Evolutionary conservation across 2,797 vertebrate genomes (phyloP).

Genomic region (Neosilurus mollespiculum): DNA sequence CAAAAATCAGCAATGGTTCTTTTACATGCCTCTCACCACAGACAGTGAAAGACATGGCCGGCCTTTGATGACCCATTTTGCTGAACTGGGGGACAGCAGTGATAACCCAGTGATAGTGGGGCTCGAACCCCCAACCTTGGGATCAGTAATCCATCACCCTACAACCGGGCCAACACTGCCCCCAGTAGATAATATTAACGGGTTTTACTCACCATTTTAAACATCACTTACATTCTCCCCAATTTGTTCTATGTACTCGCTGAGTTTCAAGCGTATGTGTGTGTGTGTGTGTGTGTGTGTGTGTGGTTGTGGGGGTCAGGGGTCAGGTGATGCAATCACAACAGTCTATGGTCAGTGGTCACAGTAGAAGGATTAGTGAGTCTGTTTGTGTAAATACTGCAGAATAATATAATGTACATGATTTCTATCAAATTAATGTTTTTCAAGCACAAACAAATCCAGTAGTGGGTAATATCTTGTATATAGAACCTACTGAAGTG

Average conservation of each 20-base stretch:
- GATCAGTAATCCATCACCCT: too few species aligned
- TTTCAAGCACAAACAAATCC: not conserved
- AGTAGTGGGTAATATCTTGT: not conserved
- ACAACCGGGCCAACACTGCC: too few species aligned
- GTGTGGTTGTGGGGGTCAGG: not conserved
- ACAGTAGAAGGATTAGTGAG: not conserved
- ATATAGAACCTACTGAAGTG: not conserved
- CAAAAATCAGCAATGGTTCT: too few species aligned
- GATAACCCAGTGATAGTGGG: too few species aligned
- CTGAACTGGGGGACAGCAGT: too few species aligned
- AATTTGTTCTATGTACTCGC: not conserved
- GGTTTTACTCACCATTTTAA: not conserved
- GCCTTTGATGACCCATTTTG: too few species aligned
- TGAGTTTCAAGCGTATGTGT: not conserved
- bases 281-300: not conserved
- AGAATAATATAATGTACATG: not conserved
- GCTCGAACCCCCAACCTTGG: too few species aligned
- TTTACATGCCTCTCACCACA: too few species aligned
- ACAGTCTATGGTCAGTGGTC: not conserved
- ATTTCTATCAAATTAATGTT: not conserved
- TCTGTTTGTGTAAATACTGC: not conserved
- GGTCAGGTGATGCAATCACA: too few species aligned
- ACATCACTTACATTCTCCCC: not conserved
- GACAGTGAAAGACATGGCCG: too few species aligned
- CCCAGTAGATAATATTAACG: not conserved